Evolutionary conservation across 2,888 invertebrate genomes (phyloP).

Genomic region (Tipula unca): DNA sequence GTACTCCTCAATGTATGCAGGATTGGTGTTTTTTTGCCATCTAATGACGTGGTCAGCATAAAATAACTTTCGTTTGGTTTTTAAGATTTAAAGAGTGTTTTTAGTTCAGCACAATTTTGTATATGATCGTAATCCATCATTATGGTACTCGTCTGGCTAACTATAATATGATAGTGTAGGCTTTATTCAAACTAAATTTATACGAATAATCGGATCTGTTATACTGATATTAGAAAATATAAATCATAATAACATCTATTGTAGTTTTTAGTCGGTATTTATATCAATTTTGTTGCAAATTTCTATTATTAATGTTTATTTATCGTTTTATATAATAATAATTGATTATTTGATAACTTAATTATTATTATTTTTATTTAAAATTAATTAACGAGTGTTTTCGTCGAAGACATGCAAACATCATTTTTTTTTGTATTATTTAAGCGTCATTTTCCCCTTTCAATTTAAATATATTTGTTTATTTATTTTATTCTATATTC

Average conservation of each 20-base stretch:
- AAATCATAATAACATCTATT: background rate
- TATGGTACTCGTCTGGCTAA: too few species aligned
- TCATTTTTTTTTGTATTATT: conserved; percentile 9
- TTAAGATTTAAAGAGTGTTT: too few species aligned
- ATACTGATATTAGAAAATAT: background rate
- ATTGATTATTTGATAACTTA: conserved; percentile 14
- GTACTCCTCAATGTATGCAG: too few species aligned
- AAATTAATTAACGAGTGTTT: conserved; percentile 2
- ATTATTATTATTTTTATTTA: background rate
- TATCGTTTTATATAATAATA: background rate
- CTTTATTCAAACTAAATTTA: too few species aligned
- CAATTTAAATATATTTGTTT: conserved; percentile 23
- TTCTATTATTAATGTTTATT: background rate
- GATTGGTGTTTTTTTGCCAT: too few species aligned
- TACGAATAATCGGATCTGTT: background rate
- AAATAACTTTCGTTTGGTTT: too few species aligned
- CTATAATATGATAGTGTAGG: too few species aligned
- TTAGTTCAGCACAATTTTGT: too few species aligned
- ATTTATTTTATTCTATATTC: conserved; percentile 23
- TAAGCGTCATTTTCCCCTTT: conserved; percentile 21
- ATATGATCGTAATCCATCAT: too few species aligned
- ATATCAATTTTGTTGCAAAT: background rate
- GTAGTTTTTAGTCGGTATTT: background rate
- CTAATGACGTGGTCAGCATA: too few species aligned
- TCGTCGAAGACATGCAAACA: conserved; percentile 17